Evolutionary conservation across 1,140 invertebrate genomes (phyloP), one percentile per base, ranked within the genome.

Genomic region (Drosophila eugracilis): DNA sequence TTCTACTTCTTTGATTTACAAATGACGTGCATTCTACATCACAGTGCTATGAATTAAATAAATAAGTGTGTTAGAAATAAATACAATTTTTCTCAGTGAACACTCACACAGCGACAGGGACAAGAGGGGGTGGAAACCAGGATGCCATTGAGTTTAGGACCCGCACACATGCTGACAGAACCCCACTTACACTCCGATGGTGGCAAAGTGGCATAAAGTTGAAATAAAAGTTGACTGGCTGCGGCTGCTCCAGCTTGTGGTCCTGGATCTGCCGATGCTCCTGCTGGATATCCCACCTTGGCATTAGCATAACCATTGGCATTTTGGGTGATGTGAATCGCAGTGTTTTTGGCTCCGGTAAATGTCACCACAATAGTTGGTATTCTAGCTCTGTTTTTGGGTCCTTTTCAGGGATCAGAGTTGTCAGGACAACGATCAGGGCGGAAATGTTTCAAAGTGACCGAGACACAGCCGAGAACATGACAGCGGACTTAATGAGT

Each of bases 201-300:
- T 66, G 66, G 55, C 81, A 60, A 80, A 77, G 77, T 86, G 81
- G 66, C 81, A 85, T 85, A 85, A 86, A 85, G 80, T 86, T 85
- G 59, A 73, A 73, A 86, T 80, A 85, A 80, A 85, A 80, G 80
- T 85, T 86, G 62, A 41, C 57, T 71, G 73, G 55, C 55, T 66
- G 71, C 54, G 37, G 30, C 75, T 73, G 48, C 37, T 55, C 34
- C 36, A 30, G 22, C 17, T 37, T 22, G 22, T 42, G 19, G 19
- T 19, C n/a, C 52, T 26, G 44, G 17, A 22, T n/a, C 28, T 34
- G 12, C 2, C n/a, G 45, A 45, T 57, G 36, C 41, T 53, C 19
- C 49, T 37, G 41, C 34, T 44, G 52, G 70, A 66, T 66, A 52
- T 52, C 19, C 65, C 62, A 49, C 71, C 52, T 75, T 58, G 24